Base-by-base conservation (phyloP, 1,140 invertebrate genomes). In the Halictus rubicundus region DNA sequence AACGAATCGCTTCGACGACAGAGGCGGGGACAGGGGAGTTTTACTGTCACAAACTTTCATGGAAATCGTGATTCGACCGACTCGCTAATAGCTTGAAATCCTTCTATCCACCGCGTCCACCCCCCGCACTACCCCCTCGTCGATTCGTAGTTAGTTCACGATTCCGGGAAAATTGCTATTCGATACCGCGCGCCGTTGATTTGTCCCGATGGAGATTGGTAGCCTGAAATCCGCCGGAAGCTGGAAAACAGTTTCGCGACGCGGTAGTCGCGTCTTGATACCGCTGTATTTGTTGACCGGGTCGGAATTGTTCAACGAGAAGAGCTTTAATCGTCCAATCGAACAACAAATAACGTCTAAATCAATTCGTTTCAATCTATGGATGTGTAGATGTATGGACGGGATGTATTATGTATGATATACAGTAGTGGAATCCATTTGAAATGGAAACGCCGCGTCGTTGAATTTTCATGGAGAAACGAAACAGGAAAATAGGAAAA, bases 71-170 rank as follows among this genome's bases (percentile, higher is more conserved):
- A 60, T 16, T 54, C 21, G 65, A 9, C 78, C 25, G 66, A 52
- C 32, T 77, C 66, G 74, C 69, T 81, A 81, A 81, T 81, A 78
- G 74, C 74, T n/a, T 23, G 19, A 70, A 70, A 81, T 81, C 60
- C 59, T 81, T 81, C 60, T 25, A n/a, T 32, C 65, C 69, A 61
- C 66, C 65, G 9, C 32, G 19, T 21, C 42, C 42, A 14, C 12
- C 42, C 2, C 39, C 14, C 42, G 10, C 42, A 12, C 42, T 46
- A 9, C 9, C 19, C 19, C 27, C 16, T 21, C 19, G 27, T n/a
- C 42, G 42, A 63, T 46, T 49, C 25, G 39, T 21, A 63, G 52
- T 59, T 27, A 42, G 37, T 80, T 63, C 27, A 66, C 73, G 59
- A 70, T 78, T 63, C 60, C 37, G 19, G 25, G 79, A 59, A 70